Evolutionary conservation across 2,888 invertebrate genomes (phyloP).

Genomic region (Taenaris catops): DNA sequence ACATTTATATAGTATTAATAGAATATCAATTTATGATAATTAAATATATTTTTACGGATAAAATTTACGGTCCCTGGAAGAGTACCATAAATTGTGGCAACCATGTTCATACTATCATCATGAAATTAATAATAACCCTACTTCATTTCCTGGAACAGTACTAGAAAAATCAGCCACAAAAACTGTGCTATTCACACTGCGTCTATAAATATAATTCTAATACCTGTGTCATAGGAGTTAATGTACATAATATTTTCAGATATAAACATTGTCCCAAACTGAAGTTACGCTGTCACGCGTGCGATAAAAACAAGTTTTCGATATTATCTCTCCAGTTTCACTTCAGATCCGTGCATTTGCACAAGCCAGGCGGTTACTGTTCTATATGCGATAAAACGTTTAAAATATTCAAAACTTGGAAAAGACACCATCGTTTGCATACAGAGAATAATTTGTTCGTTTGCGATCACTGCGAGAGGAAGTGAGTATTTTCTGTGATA

Average conservation of each 20-base stretch:
- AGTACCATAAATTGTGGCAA: too few species aligned
- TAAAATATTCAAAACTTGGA: conserved; percentile 31
- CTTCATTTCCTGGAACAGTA: too few species aligned
- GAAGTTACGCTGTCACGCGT: conserved; percentile 36
- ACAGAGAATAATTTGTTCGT: conserved; percentile 27
- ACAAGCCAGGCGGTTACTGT: conserved; percentile 42
- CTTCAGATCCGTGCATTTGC: conserved; percentile 44
- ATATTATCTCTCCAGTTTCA: conserved; percentile 41
- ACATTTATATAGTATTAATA: too few species aligned
- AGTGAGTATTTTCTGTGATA: too few species aligned
- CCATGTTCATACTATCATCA: too few species aligned
- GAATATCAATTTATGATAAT: too few species aligned
- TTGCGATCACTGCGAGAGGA: conserved; percentile 44
- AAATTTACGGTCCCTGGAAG: too few species aligned
- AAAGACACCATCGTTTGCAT: conserved; percentile 38
- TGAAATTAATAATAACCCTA: too few species aligned
- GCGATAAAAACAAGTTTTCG: conserved; percentile 26
- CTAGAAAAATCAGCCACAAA: background rate
- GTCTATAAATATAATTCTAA: background rate
- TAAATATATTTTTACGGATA: too few species aligned
- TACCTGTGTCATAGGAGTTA: background rate
- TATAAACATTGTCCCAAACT: conserved; percentile 31
- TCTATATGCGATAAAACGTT: conserved; percentile 35
- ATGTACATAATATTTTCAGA: conserved; percentile 36
- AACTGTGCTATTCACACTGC: background rate